Percentiles rank a stretch among this genome's conserved stretches.
Evolutionary conservation across 2,797 vertebrate genomes (phyloP).

Genomic region (Coreius guichenoti): DNA sequence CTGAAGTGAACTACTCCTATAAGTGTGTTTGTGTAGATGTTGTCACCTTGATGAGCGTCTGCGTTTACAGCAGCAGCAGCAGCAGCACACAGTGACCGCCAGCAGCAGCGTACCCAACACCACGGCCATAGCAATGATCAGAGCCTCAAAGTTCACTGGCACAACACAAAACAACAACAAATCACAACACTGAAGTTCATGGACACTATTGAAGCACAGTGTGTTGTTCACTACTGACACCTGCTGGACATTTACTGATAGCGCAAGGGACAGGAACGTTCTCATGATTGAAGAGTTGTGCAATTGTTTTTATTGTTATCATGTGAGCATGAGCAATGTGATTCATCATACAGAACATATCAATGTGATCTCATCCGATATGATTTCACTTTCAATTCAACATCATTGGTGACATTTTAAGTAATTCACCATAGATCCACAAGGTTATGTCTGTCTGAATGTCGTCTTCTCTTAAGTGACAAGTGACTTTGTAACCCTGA

Average conservation of each 20-base stretch:
- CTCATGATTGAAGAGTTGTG: background rate
- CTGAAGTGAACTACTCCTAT: no score
- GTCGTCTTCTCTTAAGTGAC: background rate
- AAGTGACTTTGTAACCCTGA: background rate
- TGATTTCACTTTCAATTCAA: background rate
- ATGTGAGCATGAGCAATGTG: background rate
- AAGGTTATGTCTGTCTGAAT: background rate
- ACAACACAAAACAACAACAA: conserved; percentile 23
- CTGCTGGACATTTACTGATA: conserved; percentile 58
- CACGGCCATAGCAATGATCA: conserved; percentile 84
- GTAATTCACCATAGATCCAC: background rate
- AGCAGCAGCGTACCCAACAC: conserved; percentile 79
- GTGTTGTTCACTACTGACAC: conserved; percentile 48
- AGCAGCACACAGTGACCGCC: conserved; percentile 79
- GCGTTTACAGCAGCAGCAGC: conserved; percentile 81
- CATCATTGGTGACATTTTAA: background rate
- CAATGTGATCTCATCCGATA: background rate
- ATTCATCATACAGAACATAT: background rate
- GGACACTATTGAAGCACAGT: background rate
- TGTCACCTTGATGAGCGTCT: conserved; percentile 72
- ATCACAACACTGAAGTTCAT: conserved; percentile 9
- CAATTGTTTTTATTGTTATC: background rate
- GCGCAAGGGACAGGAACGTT: background rate
- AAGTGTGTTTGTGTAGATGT: conserved; percentile 12
- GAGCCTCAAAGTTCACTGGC: conserved; percentile 87